A percentile compares a stretch with the other conserved stretches of the same genome.
phyloP scores from a whole-genome alignment of 2,113 vertebrate species.

The Dromiciops gliroides region DNA sequence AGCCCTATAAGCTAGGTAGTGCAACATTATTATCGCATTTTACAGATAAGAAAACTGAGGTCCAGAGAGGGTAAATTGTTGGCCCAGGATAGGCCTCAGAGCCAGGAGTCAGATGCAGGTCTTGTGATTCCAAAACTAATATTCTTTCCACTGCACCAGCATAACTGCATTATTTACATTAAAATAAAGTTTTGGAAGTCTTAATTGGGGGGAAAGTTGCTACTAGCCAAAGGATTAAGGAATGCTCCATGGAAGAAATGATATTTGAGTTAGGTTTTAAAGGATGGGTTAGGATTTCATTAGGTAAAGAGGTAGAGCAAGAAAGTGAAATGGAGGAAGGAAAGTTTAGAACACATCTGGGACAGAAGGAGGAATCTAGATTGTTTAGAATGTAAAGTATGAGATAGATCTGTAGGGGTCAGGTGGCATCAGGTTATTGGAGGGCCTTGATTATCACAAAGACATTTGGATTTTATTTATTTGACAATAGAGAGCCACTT shows the following conservation, averaged over 20 bases:
- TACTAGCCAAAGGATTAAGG: background rate
- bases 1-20: background rate
- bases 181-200: background rate
- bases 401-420: background rate
- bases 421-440: background rate
- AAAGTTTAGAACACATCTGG: background rate
- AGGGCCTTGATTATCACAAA: background rate
- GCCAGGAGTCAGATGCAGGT: background rate
- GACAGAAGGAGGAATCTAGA: background rate
- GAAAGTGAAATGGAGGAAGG: background rate
- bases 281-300: background rate
- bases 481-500: background rate
- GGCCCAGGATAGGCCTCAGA: background rate
- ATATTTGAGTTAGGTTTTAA: background rate
- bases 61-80: background rate
- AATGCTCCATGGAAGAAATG: background rate
- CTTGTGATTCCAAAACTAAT: background rate
- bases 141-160: background rate
- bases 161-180: background rate
- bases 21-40: background rate
- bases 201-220: background rate
- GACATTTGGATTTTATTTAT: background rate
- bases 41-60: background rate
- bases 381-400: background rate
- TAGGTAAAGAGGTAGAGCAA: background rate